Conservation (phyloP, 2,797 vertebrate species). For the Streptopelia turtur region DNA sequence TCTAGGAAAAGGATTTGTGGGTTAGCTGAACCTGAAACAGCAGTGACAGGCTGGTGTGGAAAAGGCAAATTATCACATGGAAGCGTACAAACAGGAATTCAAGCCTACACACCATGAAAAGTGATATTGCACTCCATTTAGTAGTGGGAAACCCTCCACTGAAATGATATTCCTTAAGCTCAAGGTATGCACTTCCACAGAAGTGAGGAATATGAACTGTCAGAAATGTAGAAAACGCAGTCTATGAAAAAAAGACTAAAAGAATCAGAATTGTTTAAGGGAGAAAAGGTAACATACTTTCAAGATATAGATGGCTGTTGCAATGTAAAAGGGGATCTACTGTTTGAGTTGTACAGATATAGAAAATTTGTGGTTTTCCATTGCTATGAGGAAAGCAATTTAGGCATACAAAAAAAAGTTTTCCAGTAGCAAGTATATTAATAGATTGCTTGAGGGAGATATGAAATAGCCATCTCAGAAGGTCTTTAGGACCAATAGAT, state of each 20-base stretch:
- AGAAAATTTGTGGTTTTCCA: neutral
- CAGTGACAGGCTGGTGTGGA: neutral
- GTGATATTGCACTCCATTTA: neutral
- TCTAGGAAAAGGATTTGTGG: neutral
- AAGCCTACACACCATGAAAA: neutral
- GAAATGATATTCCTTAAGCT: neutral
- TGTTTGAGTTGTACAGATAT: neutral
- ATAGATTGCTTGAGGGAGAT: neutral
- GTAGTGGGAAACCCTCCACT: neutral
- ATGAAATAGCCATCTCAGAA: neutral
- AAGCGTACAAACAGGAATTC: slow-evolving; percentile 5
- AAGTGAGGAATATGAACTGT: neutral
- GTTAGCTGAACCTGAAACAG: neutral
- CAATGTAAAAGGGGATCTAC: neutral
- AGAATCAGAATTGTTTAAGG: neutral
- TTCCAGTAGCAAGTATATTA: neutral
- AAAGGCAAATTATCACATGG: neutral
- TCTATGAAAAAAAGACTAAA: neutral
- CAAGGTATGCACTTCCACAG: neutral
- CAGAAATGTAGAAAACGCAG: neutral
- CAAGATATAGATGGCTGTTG: neutral
- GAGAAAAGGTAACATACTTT: neutral
- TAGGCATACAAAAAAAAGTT: neutral
- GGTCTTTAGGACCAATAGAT: neutral
- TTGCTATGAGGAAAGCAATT: neutral